Conservation (phyloP, 2,113 vertebrate genomes). For the Leucosticte australis region DNA sequence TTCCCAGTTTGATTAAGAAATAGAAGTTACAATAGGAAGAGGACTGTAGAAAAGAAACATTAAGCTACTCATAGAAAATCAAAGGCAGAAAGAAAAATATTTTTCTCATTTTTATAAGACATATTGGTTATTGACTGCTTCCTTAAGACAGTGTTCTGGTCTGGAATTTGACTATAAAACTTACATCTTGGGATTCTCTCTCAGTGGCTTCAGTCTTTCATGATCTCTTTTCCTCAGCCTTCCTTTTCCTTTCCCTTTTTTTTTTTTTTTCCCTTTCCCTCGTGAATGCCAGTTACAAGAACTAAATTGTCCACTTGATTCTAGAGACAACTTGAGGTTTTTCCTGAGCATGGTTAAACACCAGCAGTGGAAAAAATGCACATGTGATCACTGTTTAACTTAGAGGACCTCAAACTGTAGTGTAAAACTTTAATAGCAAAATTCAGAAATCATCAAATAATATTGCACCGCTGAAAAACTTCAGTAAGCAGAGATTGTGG, state of each 20-base stretch:
- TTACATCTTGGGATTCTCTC: neutral
- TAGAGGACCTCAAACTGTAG: neutral
- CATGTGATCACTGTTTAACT: neutral
- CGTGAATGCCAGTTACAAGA: neutral
- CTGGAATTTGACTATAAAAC: neutral
- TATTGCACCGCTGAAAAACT: neutral
- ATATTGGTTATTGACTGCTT: neutral
- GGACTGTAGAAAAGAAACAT: neutral
- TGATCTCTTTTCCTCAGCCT: neutral
- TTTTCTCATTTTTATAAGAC: neutral
- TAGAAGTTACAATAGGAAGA: neutral
- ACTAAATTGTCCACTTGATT: neutral
- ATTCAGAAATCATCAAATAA: slow-evolving; percentile 15
- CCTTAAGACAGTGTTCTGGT: neutral
- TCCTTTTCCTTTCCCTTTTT: neutral
- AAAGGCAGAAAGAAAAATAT: neutral
- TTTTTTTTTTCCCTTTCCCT: too few species aligned
- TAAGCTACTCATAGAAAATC: neutral
- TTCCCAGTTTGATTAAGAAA: neutral
- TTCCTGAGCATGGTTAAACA: neutral
- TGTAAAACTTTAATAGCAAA: neutral
- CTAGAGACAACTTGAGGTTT: neutral
- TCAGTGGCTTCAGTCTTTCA: neutral
- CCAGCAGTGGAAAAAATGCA: neutral
- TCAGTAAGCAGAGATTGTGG: neutral